Evolutionary conservation across 2,113 vertebrate species (phyloP).

Genomic region (Phylloscopus trochiloides): DNA sequence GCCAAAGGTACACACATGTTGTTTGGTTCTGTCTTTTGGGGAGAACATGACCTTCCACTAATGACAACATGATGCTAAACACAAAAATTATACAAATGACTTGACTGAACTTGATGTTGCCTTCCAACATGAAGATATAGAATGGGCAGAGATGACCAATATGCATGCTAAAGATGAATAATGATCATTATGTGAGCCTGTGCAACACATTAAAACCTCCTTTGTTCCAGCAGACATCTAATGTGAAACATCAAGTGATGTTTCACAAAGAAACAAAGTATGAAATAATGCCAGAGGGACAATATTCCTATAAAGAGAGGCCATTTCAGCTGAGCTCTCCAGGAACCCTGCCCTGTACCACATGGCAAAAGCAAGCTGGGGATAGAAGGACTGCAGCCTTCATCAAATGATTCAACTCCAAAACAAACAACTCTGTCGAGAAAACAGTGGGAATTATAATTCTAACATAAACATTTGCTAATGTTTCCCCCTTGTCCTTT

Average conservation of each 20-base stretch:
- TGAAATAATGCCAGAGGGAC: not conserved
- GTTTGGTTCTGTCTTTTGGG: not conserved
- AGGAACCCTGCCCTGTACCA: not conserved
- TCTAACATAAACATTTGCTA: not conserved
- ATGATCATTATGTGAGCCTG: not conserved
- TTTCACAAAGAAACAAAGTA: not conserved
- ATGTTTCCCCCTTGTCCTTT: not conserved
- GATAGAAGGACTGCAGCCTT: not conserved
- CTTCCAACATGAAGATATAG: not conserved
- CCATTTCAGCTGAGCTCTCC: not conserved
- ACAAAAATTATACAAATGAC: not conserved
- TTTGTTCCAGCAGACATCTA: not conserved
- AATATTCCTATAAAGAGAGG: not conserved
- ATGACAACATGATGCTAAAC: not conserved
- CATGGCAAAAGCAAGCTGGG: not conserved
- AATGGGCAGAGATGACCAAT: not conserved
- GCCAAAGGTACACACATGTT: not conserved
- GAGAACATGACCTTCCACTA: not conserved
- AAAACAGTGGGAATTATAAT: not conserved
- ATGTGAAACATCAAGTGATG: not conserved
- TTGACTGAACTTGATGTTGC: not conserved
- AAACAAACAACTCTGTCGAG: not conserved
- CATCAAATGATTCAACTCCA: not conserved
- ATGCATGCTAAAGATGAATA: not conserved
- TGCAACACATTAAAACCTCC: not conserved